Conservation (phyloP, 2,113 vertebrate species). For the Thalassarche chlororhynchos region DNA sequence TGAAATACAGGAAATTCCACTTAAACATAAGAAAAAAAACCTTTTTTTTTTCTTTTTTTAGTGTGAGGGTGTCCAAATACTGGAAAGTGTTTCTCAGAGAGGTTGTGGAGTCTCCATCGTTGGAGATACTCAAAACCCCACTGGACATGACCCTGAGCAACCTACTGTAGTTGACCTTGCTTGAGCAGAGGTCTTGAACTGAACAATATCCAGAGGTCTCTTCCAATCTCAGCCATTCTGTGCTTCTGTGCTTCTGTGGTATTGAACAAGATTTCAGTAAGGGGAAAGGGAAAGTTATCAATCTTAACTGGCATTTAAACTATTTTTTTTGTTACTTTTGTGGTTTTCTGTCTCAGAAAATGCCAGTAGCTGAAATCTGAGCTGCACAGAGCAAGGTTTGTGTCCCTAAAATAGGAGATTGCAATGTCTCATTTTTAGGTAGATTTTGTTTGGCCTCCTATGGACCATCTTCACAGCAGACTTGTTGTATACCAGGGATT, state of each 20-base stretch:
- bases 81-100: neutral
- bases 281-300: neutral
- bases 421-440: neutral
- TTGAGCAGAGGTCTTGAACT: neutral
- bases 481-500: neutral
- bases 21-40: neutral
- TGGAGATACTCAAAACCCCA: neutral
- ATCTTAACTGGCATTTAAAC: neutral
- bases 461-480: neutral
- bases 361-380: neutral
- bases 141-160: neutral
- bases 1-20: neutral
- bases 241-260: neutral
- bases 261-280: neutral
- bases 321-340: neutral
- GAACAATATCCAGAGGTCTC: neutral
- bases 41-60: too few relatives aligned
- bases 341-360: neutral
- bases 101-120: neutral
- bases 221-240: neutral
- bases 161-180: neutral
- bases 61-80: neutral
- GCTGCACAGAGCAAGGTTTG: neutral
- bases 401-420: neutral
- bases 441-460: neutral